Conservation (phyloP, 2,113 vertebrate species). For the Coreoperca whiteheadi region DNA sequence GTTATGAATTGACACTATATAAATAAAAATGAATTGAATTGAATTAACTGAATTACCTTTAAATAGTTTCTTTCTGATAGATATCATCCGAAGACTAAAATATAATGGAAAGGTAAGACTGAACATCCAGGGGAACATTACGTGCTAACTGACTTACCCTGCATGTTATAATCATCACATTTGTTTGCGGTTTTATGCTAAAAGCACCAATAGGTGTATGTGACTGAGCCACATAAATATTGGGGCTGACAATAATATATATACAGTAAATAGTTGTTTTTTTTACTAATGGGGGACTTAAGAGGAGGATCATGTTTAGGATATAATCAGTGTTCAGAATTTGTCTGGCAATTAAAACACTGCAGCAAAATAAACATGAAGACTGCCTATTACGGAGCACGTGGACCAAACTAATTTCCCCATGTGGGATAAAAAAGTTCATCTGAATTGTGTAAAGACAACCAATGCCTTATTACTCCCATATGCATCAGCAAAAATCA, state of each 20-base stretch:
- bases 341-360: conserved; percentile 14
- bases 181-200: background rate
- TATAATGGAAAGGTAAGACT: conserved; percentile 5
- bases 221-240: conserved; percentile 1
- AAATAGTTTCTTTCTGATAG: background rate
- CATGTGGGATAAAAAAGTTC: too few species aligned
- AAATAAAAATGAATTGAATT: too few species aligned
- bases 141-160: background rate
- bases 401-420: too few species aligned
- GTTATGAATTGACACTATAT: too few species aligned
- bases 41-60: background rate
- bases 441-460: conserved; percentile 25
- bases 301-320: background rate
- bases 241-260: background rate
- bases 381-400: background rate
- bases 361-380: conserved; percentile 34
- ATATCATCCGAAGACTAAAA: background rate
- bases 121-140: background rate
- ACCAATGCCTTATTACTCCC: conserved; percentile 46
- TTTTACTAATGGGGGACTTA: conserved; percentile 21
- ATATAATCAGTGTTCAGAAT: conserved; percentile 27
- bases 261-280: background rate
- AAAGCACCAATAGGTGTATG: background rate
- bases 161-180: conserved; percentile 10
- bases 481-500: conserved; percentile 37